Evolutionary conservation across 2,797 vertebrate genomes (phyloP), one percentile per base, ranked within the genome.

Genomic region (Chiloscyllium punctatum): DNA sequence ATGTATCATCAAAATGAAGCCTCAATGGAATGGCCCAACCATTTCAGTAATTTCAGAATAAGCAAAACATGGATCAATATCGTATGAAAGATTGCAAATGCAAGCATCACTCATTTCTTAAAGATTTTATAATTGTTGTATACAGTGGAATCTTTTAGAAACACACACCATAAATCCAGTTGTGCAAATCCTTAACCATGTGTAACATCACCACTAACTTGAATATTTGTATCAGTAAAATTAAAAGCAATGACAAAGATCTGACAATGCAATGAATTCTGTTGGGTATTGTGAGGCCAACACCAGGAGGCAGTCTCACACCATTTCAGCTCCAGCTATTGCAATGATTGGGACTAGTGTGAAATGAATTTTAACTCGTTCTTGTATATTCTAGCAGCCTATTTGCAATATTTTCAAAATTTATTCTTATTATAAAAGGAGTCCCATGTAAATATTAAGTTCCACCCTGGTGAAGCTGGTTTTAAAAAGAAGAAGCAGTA

Each of bases 241-340:
- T 18, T 37, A 42, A 92, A 92, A 11, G 21, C n/a, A 23, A 48
- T 48, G 42, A 16, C 9, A 16, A 13, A n/a, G n/a, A 69, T 42
- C 66, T 69, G 66, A 42, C 66, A 92, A 37, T 91, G 88, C 57
- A 37, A 1, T 92, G 90, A 68, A 92, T 68, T 69, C 16, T 69
- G 62, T 21, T 42, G 62, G 62, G n/a, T 33, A 92, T 57, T 92
- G n/a, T 92, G 62, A 92, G 62, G 62, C 66, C 23, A 42, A 92
- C 90, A 92, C 62, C 90, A 92, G 62, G 90, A 92, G 90, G 90
- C 90, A 92, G 90, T 25, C 90, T 92, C 90, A 69, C n/a, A 68
- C 21, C 90, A 92, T 23, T 92, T 69, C n/a, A 42, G 62, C 23
- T 42, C 18, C 62, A 69, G n/a, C 62, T 92, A 37, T 9, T 42